phyloP scores from a whole-genome alignment of 2,797 vertebrate species.

The Chelidonichthys spinosus region DNA sequence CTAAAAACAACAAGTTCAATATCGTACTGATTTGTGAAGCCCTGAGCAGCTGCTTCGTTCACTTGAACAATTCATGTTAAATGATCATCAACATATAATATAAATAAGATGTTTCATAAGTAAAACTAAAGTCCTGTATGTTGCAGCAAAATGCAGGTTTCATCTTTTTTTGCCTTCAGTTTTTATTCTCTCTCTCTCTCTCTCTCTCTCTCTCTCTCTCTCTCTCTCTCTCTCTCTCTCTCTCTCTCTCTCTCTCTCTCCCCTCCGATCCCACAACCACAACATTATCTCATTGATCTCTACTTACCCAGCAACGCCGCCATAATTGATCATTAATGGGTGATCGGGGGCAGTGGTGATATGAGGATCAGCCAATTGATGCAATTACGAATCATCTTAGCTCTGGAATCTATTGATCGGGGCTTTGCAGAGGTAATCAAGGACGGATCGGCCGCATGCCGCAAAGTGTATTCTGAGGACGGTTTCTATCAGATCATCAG shows the following conservation, averaged over 20 bases:
- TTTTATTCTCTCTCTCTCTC: background rate
- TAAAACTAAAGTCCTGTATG: background rate
- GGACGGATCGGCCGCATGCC: constrained; percentile 34
- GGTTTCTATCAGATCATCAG: constrained; percentile 10
- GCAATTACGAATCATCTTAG: constrained; percentile 56
- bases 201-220: background rate
- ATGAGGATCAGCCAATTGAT: constrained; percentile 63
- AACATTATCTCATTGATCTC: constrained; percentile 53
- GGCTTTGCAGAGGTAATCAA: constrained; percentile 65
- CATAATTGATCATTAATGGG: constrained; percentile 69
- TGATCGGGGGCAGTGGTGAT: constrained; percentile 52
- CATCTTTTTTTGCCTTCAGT: too few relatives aligned
- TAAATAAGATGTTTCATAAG: background rate
- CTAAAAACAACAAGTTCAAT: background rate
- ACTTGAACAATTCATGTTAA: background rate
- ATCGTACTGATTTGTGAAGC: background rate
- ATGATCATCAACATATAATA: background rate
- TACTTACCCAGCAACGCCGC: constrained; percentile 40
- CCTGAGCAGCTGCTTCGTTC: background rate
- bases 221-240: background rate
- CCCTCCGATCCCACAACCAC: constrained; percentile 20
- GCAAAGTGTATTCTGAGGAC: constrained; percentile 25
- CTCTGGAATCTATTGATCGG: constrained; percentile 68
- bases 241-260: constrained; percentile 4
- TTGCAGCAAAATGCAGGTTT: background rate